Evolutionary conservation across 2,113 vertebrate genomes (phyloP).

Genomic region (Halichoeres trimaculatus): DNA sequence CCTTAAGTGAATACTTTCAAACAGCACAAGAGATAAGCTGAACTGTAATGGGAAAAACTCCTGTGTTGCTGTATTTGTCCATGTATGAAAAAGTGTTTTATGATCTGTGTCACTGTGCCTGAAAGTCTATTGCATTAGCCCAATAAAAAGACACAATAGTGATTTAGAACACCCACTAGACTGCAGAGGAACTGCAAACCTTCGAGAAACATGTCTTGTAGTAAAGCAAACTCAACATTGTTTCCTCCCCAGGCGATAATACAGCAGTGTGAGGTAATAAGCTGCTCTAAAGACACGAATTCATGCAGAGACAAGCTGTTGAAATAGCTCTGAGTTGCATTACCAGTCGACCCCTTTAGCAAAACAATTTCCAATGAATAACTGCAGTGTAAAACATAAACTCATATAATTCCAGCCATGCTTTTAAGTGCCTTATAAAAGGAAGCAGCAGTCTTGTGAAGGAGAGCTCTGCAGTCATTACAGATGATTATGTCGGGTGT

Average conservation of each 20-base stretch:
- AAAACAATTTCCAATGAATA: constrained; percentile 67
- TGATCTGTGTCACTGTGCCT: constrained; percentile 20
- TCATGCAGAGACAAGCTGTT: constrained; percentile 72
- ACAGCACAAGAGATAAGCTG: background rate
- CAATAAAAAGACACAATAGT: constrained; percentile 46
- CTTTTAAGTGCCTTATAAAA: constrained; percentile 38
- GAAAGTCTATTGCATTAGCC: constrained; percentile 37
- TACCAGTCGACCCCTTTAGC: constrained; percentile 54
- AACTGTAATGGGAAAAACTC: constrained; percentile 9
- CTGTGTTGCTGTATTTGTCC: constrained; percentile 16
- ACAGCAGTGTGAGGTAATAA: constrained; percentile 71
- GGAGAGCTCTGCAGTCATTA: constrained; percentile 33
- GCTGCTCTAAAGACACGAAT: constrained; percentile 65
- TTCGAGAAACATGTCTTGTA: constrained; percentile 44
- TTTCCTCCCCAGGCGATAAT: constrained; percentile 58
- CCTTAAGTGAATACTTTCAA: constrained; percentile 10
- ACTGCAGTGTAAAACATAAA: constrained; percentile 64
- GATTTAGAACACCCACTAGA: constrained; percentile 55
- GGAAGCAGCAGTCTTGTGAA: constrained; percentile 12
- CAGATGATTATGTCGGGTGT: constrained; percentile 38
- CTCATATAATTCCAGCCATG: constrained; percentile 47
- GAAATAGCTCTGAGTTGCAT: constrained; percentile 64
- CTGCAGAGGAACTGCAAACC: constrained; percentile 41
- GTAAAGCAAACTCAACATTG: constrained; percentile 62
- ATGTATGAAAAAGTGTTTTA: constrained; percentile 28